Percentiles rank a stretch among this genome's conserved stretches.
phyloP scores from a whole-genome alignment of 1,140 invertebrate species.

The Mamestra configurata region DNA sequence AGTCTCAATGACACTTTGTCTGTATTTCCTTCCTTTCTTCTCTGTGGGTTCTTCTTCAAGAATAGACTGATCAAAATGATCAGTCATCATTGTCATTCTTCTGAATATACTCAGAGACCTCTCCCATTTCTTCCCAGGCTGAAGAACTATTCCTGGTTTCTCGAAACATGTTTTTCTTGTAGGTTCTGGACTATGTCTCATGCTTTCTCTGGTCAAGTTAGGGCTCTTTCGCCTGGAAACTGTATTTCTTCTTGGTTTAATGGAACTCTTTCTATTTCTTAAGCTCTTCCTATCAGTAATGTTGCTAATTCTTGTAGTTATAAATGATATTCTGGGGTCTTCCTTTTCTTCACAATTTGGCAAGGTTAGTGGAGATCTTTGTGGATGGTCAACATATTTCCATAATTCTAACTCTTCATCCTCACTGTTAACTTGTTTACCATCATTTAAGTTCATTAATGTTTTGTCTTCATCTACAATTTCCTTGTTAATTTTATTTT shows the following conservation, averaged over 20 bases:
- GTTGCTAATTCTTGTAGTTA: constrained; percentile 45
- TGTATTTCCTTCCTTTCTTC: constrained; percentile 81
- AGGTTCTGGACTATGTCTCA: constrained; percentile 15
- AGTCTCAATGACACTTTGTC: constrained; percentile 81
- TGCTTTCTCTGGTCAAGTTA: constrained; percentile 35
- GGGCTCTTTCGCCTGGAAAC: not conserved
- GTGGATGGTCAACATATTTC: not conserved
- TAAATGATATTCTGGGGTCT: constrained; percentile 34
- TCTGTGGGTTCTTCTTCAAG: constrained; percentile 70
- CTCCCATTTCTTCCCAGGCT: constrained; percentile 85
- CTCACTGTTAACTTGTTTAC: not conserved
- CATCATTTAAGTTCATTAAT: constrained; percentile 11
- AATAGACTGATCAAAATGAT: constrained; percentile 71
- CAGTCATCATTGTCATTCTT: constrained; percentile 78
- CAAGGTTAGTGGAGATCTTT: not conserved
- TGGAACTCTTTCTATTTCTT: constrained; percentile 27
- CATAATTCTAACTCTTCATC: constrained; percentile 1
- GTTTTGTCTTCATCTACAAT: not conserved
- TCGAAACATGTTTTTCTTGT: constrained; percentile 49
- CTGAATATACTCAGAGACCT: constrained; percentile 83
- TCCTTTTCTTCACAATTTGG: not conserved
- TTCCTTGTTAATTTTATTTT: not conserved
- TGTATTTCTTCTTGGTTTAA: constrained; percentile 14
- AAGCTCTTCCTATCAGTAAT: constrained; percentile 53
- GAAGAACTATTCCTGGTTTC: constrained; percentile 75